phyloP scores from a whole-genome alignment of 2,797 vertebrate genomes.

The Oceanodroma leucorhoa region DNA sequence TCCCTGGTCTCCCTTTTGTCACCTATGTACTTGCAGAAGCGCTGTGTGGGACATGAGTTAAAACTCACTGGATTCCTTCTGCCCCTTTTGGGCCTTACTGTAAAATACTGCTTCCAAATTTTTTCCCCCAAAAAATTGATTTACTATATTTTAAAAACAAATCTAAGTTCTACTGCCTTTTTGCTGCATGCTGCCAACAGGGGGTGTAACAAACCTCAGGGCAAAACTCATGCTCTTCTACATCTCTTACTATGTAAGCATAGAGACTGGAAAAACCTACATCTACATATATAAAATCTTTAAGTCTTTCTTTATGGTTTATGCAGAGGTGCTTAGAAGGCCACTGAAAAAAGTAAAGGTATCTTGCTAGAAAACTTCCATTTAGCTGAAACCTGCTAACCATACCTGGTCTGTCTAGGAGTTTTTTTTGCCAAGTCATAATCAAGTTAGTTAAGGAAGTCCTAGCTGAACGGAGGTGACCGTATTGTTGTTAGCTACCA shows the following conservation, averaged over 20 bases:
- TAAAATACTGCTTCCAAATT: background rate
- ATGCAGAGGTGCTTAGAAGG: background rate
- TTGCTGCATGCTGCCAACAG: background rate
- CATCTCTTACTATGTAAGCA: background rate
- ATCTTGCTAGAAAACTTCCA: background rate
- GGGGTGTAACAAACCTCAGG: background rate
- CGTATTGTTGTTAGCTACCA: background rate
- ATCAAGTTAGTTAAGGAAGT: background rate
- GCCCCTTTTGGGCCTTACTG: background rate
- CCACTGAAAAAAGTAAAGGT: accelerated
- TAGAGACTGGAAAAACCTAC: background rate
- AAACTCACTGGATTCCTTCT: background rate
- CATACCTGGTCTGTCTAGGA: background rate
- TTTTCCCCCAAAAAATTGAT: background rate
- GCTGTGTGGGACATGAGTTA: background rate
- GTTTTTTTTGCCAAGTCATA: background rate
- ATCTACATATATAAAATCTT: background rate
- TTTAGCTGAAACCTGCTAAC: background rate
- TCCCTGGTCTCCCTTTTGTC: background rate
- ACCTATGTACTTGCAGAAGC: background rate
- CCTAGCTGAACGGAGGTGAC: background rate
- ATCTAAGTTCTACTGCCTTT: background rate
- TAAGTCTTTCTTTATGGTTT: background rate
- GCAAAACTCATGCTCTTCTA: background rate
- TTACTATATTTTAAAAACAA: background rate